Conservation (phyloP, 2,888 invertebrate genomes). For the Lagria hirta region DNA sequence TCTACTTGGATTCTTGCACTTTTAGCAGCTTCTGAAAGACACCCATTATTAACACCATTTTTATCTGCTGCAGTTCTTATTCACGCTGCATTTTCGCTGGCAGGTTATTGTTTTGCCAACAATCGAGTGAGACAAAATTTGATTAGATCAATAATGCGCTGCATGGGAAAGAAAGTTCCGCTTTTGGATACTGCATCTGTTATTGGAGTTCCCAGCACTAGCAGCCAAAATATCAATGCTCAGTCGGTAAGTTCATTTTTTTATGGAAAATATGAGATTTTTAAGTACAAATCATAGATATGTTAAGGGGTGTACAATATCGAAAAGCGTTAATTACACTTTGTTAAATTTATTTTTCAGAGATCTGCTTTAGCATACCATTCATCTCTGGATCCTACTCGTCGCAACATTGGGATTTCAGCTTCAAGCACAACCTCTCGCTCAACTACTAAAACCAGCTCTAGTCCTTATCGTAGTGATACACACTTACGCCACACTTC, state of each 20-base stretch:
- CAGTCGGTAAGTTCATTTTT: conserved; percentile 57
- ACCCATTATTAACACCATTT: conserved; percentile 72
- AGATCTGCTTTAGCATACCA: conserved; percentile 83
- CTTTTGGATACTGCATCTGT: conserved; percentile 74
- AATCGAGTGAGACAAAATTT: conserved; percentile 79
- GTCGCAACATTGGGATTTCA: conserved; percentile 87
- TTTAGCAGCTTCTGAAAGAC: conserved; percentile 73
- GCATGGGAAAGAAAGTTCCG: conserved; percentile 81
- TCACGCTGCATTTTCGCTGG: conserved; percentile 80
- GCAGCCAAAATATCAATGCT: conserved; percentile 73
- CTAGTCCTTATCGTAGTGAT: conserved; percentile 88
- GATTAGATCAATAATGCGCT: conserved; percentile 66
- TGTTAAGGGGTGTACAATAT: conserved; percentile 4
- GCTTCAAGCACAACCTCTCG: conserved; percentile 93
- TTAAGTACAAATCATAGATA: not conserved
- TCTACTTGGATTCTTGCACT: conserved; percentile 85
- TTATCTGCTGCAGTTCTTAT: conserved; percentile 75
- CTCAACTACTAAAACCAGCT: conserved; percentile 92
- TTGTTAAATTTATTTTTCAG: conserved; percentile 45
- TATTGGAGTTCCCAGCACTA: conserved; percentile 64
- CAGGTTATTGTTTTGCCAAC: conserved; percentile 87
- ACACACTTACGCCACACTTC: conserved; percentile 81
- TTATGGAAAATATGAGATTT: not conserved
- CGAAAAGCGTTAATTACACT: not conserved
- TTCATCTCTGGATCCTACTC: conserved; percentile 63